These are phyloP conservation scores for Halcyon chelicuti DNA, from an alignment of 2,797 vertebrate species.

Conservation along the genomic window DNA sequence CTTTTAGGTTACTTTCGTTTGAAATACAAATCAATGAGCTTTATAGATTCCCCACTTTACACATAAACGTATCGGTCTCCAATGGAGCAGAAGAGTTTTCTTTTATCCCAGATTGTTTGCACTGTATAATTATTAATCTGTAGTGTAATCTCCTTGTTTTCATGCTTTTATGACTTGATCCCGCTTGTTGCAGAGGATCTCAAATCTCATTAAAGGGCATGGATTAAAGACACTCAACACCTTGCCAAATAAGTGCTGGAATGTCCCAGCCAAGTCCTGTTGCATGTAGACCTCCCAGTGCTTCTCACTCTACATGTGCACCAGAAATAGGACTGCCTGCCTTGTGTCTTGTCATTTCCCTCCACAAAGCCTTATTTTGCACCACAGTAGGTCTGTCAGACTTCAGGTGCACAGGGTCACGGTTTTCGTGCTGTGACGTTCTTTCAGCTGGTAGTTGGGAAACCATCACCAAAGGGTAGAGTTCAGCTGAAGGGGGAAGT, in stretches of 20 bases:
- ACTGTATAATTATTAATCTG: conserved; percentile 32
- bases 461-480: not conserved
- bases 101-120: conserved; percentile 22
- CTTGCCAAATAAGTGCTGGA: not conserved
- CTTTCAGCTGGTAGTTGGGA: not conserved
- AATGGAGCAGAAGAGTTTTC: not conserved
- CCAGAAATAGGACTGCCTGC: not conserved
- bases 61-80: not conserved
- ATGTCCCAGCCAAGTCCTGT: not conserved
- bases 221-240: conserved; percentile 6
- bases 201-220: conserved; percentile 11
- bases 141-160: conserved; percentile 30
- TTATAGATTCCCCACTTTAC: conserved; percentile 6
- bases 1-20: not conserved
- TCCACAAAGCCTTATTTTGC: not conserved
- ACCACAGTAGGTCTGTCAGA: not conserved
- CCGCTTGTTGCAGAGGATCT: not conserved
- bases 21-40: conserved; percentile 40
- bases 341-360: not conserved
- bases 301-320: not conserved
- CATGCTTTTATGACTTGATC: conserved; percentile 2
- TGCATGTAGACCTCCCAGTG: not conserved
- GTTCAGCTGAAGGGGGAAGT: not conserved
- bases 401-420: not conserved
- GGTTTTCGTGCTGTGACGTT: not conserved